Conservation (phyloP, 2,797 vertebrate genomes). For the Hozukius guyotensis region DNA sequence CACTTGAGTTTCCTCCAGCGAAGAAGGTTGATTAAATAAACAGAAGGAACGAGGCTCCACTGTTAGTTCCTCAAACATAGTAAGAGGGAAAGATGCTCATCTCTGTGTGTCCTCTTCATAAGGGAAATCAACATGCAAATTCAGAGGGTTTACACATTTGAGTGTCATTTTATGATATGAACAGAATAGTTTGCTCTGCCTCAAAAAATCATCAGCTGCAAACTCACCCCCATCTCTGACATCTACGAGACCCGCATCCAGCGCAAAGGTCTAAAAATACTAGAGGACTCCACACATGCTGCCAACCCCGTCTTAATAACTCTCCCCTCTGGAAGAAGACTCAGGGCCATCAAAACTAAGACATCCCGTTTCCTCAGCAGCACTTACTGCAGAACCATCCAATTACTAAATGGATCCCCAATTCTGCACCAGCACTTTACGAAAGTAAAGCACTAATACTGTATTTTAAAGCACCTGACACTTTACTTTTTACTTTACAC, state of each 20-base stretch:
- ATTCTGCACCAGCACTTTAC: background rate
- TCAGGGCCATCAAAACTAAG: background rate
- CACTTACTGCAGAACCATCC: background rate
- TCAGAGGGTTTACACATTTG: background rate
- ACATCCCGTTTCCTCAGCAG: background rate
- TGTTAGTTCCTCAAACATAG: conserved; percentile 26
- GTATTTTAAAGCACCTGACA: background rate
- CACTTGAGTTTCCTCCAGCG: conserved; percentile 45
- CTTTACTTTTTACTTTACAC: background rate
- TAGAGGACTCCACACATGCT: too few species aligned
- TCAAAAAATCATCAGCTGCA: background rate
- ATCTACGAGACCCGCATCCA: background rate
- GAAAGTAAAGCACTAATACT: background rate
- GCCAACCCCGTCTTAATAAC: background rate
- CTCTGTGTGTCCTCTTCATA: conserved; percentile 16
- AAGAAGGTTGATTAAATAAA: conserved; percentile 56
- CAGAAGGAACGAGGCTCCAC: conserved; percentile 21
- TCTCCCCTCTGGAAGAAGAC: background rate
- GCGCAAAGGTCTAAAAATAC: background rate
- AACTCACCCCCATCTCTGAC: background rate
- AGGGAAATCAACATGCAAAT: conserved; percentile 40
- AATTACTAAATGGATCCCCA: background rate
- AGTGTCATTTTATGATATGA: background rate
- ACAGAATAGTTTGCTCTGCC: background rate
- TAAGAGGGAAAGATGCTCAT: conserved; percentile 5